phyloP scores from a whole-genome alignment of 2,113 vertebrate species.

The Micromys minutus region DNA sequence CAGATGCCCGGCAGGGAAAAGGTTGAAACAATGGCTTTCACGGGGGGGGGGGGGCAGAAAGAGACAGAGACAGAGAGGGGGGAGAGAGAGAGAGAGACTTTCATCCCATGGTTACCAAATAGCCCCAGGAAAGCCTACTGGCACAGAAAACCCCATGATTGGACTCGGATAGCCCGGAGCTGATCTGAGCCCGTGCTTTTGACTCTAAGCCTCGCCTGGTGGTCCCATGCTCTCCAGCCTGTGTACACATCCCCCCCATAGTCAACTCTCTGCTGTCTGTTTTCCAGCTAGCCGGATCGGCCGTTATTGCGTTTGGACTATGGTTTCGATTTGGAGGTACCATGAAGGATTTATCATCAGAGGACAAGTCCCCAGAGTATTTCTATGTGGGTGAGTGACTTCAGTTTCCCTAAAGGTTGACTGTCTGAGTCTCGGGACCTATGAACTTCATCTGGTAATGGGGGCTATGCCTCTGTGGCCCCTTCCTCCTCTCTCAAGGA shows the following conservation, averaged over 20 bases:
- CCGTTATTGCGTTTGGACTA: slow-evolving; percentile 94
- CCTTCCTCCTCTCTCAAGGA: not conserved
- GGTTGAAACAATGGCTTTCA: not conserved
- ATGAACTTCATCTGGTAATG: not conserved
- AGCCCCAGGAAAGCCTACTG: not conserved
- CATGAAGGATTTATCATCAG: slow-evolving; percentile 90
- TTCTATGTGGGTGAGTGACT: slow-evolving; percentile 95
- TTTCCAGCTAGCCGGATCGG: slow-evolving; percentile 93
- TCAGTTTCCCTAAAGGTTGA: not conserved
- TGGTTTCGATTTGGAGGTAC: slow-evolving; percentile 94
- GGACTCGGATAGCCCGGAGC: not conserved
- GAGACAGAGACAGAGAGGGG: too few relatives aligned
- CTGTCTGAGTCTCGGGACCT: not conserved
- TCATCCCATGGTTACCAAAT: not conserved
- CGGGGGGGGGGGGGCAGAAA: too few relatives aligned
- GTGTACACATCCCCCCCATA: not conserved
- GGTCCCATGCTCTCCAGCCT: not conserved
- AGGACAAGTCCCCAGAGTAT: slow-evolving; percentile 90
- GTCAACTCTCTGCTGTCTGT: slow-evolving; percentile 65
- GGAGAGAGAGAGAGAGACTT: not conserved
- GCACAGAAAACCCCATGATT: not conserved
- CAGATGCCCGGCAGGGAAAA: not conserved
- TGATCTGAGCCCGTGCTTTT: not conserved
- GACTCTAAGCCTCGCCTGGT: not conserved
- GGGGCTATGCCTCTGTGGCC: too few relatives aligned